phyloP scores from a whole-genome alignment of 2,113 vertebrate species.

The Phaethon lepturus region DNA sequence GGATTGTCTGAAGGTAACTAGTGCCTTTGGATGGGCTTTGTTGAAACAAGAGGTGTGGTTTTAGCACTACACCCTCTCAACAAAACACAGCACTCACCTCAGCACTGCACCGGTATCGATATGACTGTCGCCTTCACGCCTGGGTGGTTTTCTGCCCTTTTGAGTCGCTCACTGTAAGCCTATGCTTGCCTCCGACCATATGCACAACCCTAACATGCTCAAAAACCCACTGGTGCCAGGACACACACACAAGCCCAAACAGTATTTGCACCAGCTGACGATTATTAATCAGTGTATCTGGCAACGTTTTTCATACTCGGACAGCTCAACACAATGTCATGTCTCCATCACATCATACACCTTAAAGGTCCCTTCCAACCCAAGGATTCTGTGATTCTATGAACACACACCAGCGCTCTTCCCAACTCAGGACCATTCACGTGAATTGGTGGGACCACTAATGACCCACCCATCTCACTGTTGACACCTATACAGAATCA shows the following conservation, averaged over 20 bases:
- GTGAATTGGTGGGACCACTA: background rate
- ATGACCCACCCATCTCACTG: accelerated
- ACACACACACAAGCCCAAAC: background rate
- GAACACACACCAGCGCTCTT: accelerated
- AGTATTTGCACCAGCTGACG: background rate
- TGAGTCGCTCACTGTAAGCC: background rate
- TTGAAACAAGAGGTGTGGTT: accelerated
- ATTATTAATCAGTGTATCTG: background rate
- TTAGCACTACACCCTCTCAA: background rate
- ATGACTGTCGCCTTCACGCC: background rate
- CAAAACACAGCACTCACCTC: accelerated
- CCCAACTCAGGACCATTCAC: background rate
- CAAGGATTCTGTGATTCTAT: no score
- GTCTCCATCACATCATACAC: background rate
- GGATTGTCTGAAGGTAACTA: background rate
- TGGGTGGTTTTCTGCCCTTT: background rate
- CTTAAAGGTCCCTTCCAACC: background rate
- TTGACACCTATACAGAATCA: background rate
- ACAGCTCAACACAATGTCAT: accelerated
- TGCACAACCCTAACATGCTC: accelerated
- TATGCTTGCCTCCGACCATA: background rate
- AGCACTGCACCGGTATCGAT: accelerated
- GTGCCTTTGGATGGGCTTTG: background rate
- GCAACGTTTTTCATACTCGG: accelerated
- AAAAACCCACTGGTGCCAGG: background rate